Percentiles rank a stretch among this genome's conserved stretches.
Evolutionary conservation across 2,888 invertebrate genomes (phyloP).

Genomic region (Pantelozetes paolii): DNA sequence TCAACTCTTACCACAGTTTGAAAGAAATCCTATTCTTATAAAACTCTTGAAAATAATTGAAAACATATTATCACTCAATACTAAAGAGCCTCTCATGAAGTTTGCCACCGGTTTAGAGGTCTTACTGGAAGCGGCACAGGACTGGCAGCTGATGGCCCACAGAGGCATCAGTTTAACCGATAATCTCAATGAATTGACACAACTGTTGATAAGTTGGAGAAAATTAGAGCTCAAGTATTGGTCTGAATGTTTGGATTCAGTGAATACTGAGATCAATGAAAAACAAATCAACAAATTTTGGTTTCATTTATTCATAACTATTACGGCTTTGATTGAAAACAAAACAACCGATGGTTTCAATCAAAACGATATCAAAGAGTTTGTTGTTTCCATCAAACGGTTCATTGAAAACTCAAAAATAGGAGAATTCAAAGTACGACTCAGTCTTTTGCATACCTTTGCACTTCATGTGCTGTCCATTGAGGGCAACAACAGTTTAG

Average conservation of each 20-base stretch:
- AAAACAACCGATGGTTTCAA: neutral
- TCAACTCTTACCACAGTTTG: constrained; percentile 71
- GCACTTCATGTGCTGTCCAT: constrained; percentile 39
- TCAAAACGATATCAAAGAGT: constrained; percentile 39
- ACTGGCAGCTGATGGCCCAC: constrained; percentile 90
- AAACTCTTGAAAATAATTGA: constrained; percentile 50
- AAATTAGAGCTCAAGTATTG: constrained; percentile 70
- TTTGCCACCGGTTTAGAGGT: constrained; percentile 86
- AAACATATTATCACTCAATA: constrained; percentile 61
- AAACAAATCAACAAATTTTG: constrained; percentile 68
- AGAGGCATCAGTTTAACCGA: constrained; percentile 73
- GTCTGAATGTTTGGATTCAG: constrained; percentile 47
- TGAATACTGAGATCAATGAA: constrained; percentile 29
- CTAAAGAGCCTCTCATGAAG: constrained; percentile 76
- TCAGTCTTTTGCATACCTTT: constrained; percentile 72
- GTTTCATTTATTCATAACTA: constrained; percentile 75
- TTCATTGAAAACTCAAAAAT: constrained; percentile 78
- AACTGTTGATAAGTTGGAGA: constrained; percentile 83
- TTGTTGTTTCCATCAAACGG: constrained; percentile 64
- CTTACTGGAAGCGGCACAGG: constrained; percentile 67
- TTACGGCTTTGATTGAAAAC: constrained; percentile 61
- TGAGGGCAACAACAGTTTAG: neutral
- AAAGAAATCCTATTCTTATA: constrained; percentile 79
- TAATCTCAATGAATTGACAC: constrained; percentile 68
- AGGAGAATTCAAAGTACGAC: constrained; percentile 73